phyloP scores from a whole-genome alignment of 1,140 invertebrate genomes.

The Zaprionus capensis region DNA sequence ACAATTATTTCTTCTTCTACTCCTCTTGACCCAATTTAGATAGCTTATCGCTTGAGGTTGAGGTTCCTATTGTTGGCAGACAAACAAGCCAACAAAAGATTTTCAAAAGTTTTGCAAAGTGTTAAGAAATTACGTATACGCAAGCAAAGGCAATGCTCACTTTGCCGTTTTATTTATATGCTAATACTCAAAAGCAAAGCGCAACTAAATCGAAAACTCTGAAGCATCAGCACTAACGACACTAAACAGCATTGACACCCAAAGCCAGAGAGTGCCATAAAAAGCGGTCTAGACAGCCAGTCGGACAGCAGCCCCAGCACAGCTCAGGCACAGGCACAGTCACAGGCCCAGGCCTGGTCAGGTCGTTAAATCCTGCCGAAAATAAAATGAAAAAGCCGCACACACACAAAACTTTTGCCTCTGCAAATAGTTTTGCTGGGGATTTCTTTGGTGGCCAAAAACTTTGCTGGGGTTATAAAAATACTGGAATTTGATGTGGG shows the following conservation, averaged over 20 bases:
- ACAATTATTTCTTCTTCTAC: background rate
- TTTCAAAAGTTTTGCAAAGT: background rate
- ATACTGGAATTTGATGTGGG: constrained; percentile 61
- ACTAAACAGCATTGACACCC: constrained; percentile 79
- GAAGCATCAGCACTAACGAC: constrained; percentile 57
- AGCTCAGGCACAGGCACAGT: background rate
- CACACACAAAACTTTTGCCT: constrained; percentile 50
- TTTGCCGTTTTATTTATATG: constrained; percentile 64
- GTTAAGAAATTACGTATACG: constrained; percentile 45
- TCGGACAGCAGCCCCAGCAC: constrained; percentile 14
- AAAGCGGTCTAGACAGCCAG: constrained; percentile 71
- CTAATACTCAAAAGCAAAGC: constrained; percentile 38
- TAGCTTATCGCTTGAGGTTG: background rate
- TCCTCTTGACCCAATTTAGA: constrained; percentile 5
- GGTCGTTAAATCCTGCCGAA: constrained; percentile 54
- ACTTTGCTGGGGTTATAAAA: constrained; percentile 56
- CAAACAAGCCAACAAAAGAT: background rate
- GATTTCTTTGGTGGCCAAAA: constrained; percentile 29
- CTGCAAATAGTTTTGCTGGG: constrained; percentile 53
- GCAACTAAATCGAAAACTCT: constrained; percentile 42
- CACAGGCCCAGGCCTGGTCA: constrained; percentile 15
- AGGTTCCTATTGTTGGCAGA: background rate
- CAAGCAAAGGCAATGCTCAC: constrained; percentile 34
- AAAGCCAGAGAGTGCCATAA: constrained; percentile 61
- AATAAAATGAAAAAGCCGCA: constrained; percentile 13